Evolutionary conservation across 2,888 invertebrate species (phyloP), one percentile per base, ranked within the genome.

Genomic region (Plebejus anna): DNA sequence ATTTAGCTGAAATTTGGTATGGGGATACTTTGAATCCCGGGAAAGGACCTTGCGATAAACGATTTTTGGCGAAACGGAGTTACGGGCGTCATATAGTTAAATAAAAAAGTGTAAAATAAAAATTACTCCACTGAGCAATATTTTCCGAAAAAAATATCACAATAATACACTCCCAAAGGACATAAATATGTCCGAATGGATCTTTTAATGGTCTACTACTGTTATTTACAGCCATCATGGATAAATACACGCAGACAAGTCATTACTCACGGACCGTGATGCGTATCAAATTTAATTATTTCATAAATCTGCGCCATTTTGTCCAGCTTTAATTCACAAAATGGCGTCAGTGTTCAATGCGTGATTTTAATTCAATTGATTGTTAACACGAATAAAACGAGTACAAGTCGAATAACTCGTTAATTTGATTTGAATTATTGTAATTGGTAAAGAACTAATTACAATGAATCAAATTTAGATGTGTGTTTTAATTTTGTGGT

Each of bases 271-370:
- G 13, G 47, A 47, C 22, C 42, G 72, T 47, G 42, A 47, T 42
- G 72, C 38, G 42, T 42, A 47, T 72, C 72, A 72, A 72, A 72
- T 72, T 72, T 72, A 72, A 72, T 72, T 72, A 72, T 72, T 72
- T 72, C 72, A 72, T 72, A 72, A 72, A 72, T 72, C 72, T 47
- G 72, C 11, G 47, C 42, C 72, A 72, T 72, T 72, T 47, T 28
- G n/a, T 47, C 47, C 66, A 16, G 66, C 66, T 66, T 66, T 36
- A 66, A 28, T 66, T 66, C 13, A 66, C 61, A 66, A 66, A 66
- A 66, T 66, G 66, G 66, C 66, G 28, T 22, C 66, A 13, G 13
- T 13, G 13, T 36, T 66, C 13, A 66, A 66, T 32, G 32, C 13
- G 32, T 66, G 66, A 66, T 66, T 66, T 66, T 66, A 13, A 66